A percentile compares a stretch with the other conserved stretches of the same genome.
phyloP scores from a whole-genome alignment of 2,888 invertebrate genomes.

The Ennomos fuscantarius region DNA sequence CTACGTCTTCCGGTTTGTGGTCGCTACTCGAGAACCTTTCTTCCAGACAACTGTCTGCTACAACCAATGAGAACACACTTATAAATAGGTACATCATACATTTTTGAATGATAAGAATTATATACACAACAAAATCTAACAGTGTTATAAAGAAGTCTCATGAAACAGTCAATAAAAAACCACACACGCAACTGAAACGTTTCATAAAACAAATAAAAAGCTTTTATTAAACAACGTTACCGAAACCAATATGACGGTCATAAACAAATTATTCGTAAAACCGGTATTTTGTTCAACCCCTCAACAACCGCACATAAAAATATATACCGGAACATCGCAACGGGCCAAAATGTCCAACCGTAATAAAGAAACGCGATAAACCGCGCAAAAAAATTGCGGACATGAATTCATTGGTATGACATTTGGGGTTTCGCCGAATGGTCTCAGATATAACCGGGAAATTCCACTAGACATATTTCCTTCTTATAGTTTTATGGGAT shows the following conservation, averaged over 20 bases:
- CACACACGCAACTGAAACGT: constrained; percentile 11
- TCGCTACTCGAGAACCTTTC: too few relatives aligned
- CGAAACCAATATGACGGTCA: constrained; percentile 73
- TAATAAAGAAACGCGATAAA: constrained; percentile 84
- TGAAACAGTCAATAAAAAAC: constrained; percentile 14
- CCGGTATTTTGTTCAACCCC: constrained; percentile 61
- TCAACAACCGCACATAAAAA: constrained; percentile 67
- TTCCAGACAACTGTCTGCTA: too few relatives aligned
- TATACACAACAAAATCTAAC: neutral
- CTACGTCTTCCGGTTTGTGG: too few relatives aligned
- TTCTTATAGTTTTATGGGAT: constrained; percentile 82
- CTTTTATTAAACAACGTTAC: constrained; percentile 32
- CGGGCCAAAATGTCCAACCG: constrained; percentile 71
- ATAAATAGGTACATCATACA: too few relatives aligned
- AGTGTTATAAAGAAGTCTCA: neutral
- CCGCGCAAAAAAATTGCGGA: constrained; percentile 77
- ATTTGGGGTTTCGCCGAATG: constrained; percentile 78
- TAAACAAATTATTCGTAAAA: constrained; percentile 81
- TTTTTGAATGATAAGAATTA: too few relatives aligned
- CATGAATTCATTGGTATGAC: constrained; percentile 85
- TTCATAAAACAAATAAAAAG: constrained; percentile 30
- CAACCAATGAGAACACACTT: too few relatives aligned
- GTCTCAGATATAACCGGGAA: constrained; percentile 64
- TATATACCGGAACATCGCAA: constrained; percentile 55
- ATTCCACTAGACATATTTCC: constrained; percentile 72